These are phyloP conservation scores for Heliconius hortense DNA, from an alignment of 2,888 invertebrate species.

Conservation along the genomic window DNA sequence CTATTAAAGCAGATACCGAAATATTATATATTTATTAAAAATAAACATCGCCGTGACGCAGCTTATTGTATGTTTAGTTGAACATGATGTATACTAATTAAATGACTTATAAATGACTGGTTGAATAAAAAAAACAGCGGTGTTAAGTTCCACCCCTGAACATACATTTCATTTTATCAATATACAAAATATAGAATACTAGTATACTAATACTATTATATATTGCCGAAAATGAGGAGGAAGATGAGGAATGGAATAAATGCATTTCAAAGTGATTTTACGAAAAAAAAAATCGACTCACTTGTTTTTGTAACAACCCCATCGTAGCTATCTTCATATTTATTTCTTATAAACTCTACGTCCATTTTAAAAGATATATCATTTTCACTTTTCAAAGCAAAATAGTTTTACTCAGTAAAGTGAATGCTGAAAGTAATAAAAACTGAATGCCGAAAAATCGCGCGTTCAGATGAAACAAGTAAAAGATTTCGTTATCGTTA, in stretches of 20 bases:
- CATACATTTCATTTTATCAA: too few species aligned
- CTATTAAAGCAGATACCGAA: background rate
- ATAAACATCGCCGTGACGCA: background rate
- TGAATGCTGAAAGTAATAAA: too few species aligned
- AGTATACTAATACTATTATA: too few species aligned
- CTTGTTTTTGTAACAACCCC: constrained; percentile 65
- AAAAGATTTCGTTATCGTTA: constrained; percentile 36
- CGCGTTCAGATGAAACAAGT: constrained; percentile 28
- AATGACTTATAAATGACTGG: background rate
- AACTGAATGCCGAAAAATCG: constrained; percentile 26
- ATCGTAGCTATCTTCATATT: constrained; percentile 62
- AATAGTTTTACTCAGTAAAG: background rate
- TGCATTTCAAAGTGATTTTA: background rate
- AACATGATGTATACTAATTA: background rate
- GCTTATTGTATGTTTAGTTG: background rate
- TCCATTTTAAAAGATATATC: constrained; percentile 53
- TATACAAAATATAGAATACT: too few species aligned
- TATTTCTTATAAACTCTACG: constrained; percentile 64
- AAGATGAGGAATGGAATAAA: too few species aligned
- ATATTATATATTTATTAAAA: background rate
- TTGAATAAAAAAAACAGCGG: background rate
- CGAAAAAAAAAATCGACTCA: constrained; percentile 48
- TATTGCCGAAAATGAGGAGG: too few species aligned
- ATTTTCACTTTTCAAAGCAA: background rate
- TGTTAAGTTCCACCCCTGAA: background rate